Base-by-base conservation (phyloP, 2,888 invertebrate genomes). In the Epistrophe eligans region DNA sequence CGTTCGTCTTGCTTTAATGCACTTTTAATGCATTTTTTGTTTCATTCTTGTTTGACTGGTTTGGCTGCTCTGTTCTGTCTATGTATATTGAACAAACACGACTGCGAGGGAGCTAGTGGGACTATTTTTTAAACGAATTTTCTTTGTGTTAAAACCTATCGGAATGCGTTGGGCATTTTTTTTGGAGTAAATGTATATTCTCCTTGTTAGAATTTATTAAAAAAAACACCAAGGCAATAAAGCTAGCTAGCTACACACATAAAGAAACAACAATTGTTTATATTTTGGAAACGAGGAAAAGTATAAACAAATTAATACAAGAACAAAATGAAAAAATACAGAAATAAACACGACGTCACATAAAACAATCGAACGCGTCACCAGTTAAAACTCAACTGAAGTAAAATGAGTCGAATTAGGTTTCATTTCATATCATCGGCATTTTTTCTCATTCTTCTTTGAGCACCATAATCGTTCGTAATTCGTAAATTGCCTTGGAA, bases 1-100 rank as follows among this genome's bases (percentile, higher is more conserved):
- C 70, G 81, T 80, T 84, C 50, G 52, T 84, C 67, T 77, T 84
- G 67, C 77, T 72, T 77, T 72, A 50, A 77, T 84, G 85, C 85
- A 81, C 70, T 81, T 81, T 85, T 70, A 85, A 58, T 85, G 81
- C 85, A 85, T 85, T 50, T 67, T 67, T 74, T 77, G 80, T 84
- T 80, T 84, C 84, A 77, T 84, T 80, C 85, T 85, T 74, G 81
- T 85, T 77, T 77, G 81, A 85, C 85, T 81, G 77, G 85, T 85
- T 83, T 85, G 77, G 71, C 70, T 55, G 17, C 43, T 50, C 48
- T 62, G 2, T 52, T 10, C 19, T n/a, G n/a, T n/a, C n/a, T 60
- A 48, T 58, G 40, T 45, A 19, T 35, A 50, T 28, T 28, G 24
- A n/a, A 35, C 76, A 57, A 38, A 60, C 52, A 55, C 43, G 52